Evolutionary conservation across 1,140 invertebrate genomes (phyloP), one percentile per base, ranked within the genome.

Genomic region (Brachystomella parvula): DNA sequence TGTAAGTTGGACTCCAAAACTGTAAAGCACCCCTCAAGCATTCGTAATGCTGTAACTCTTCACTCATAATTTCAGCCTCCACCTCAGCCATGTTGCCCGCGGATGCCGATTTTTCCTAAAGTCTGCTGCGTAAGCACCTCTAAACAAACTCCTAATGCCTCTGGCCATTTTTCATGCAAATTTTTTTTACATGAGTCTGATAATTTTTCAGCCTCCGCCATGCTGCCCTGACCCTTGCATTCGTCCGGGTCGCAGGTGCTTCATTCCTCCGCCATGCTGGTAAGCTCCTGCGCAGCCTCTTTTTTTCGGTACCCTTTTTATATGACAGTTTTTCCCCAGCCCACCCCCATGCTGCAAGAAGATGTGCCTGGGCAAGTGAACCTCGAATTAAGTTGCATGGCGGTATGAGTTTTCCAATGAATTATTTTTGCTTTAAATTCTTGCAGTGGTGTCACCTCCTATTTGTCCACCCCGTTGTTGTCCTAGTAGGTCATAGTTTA

Each of bases 41-140:
- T n/a, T n/a, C n/a, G n/a, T n/a, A n/a, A n/a, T n/a, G n/a, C n/a
- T n/a, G n/a, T n/a, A n/a, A n/a, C n/a, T n/a, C n/a, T n/a, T 53
- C 6, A 53, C 49, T 53, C n/a, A n/a, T 44, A n/a, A 9, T 53
- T 53, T 24, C 21, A 47, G 58, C 32, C 39, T 49, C 64, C 64
- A 32, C 31, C 47, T 24, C 53, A 44, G 21, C 29, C 33, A 28
- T 44, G 28, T n/a, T 66, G 58, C 35, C 64, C 64, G 19, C 59
- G 57, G 24, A 66, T 66, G 58, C 64, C 64, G 21, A 60, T 57
- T 32, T 66, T 66, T 17, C 64, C 64, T n/a, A 66, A 66, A 61
- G 64, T 66, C 35, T 69, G 67, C 35, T 60, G 49, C 21, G 62
- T 53, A 53, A 53, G 49, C 6, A 53, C 21, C 12, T 44, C n/a